These are phyloP conservation scores for Drosophila anceps DNA, from an alignment of 2,888 invertebrate genomes.

Conservation along the genomic window DNA sequence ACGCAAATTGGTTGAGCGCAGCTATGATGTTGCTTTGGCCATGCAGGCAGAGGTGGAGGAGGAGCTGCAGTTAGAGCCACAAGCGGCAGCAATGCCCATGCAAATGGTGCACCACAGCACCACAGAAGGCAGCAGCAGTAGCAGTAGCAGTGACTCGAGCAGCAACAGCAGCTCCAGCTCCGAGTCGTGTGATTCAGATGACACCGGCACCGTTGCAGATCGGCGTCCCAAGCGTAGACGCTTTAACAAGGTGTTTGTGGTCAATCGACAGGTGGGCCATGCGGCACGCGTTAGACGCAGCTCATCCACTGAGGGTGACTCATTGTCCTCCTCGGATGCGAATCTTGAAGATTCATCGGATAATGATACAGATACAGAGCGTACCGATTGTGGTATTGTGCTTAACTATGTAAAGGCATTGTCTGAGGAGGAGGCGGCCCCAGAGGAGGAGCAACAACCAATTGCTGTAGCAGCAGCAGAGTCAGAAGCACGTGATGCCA, in stretches of 20 bases:
- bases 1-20: conserved; percentile 77
- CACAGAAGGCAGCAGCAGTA: conserved; percentile 76
- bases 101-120: conserved; percentile 63
- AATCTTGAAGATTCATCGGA: conserved; percentile 88
- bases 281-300: conserved; percentile 65
- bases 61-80: conserved; percentile 2
- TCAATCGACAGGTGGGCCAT: conserved; percentile 86
- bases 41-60: conserved; percentile 39
- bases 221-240: conserved; percentile 86
- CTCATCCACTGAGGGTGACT: conserved; percentile 88
- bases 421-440: conserved; percentile 42
- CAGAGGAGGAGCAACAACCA: conserved; percentile 7
- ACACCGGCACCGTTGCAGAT: conserved; percentile 87
- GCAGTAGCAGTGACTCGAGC: conserved; percentile 78
- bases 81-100: conserved; percentile 5
- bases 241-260: conserved; percentile 90
- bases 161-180: conserved; percentile 84
- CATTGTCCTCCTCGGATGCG: conserved; percentile 87
- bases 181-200: conserved; percentile 85
- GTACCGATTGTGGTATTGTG: conserved; percentile 85
- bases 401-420: conserved; percentile 83
- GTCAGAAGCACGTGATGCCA: conserved; percentile 54
- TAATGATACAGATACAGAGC: conserved; percentile 87
- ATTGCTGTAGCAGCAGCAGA: conserved; percentile 5
- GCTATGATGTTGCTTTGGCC: conserved; percentile 79